A percentile compares a stretch with the other conserved stretches of the same genome.
Evolutionary conservation across 2,113 vertebrate species (phyloP).

Genomic region (Puntigrus tetrazona): DNA sequence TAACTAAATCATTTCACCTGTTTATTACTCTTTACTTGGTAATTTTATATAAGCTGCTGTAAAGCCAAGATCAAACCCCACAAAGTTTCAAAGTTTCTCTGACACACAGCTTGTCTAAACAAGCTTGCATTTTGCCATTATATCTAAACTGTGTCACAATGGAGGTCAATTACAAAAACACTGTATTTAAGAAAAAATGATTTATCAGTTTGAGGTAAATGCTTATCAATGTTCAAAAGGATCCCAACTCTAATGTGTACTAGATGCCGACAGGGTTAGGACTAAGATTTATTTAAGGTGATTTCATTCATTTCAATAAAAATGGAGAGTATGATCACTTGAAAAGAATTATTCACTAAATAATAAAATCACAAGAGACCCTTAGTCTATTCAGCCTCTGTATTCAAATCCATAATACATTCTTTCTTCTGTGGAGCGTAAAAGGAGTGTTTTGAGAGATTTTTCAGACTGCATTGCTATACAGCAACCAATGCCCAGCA

Average conservation of each 20-base stretch:
- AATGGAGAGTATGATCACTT: neutral
- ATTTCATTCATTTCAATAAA: neutral
- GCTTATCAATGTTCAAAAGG: neutral
- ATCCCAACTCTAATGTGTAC: neutral
- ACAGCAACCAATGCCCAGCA: neutral
- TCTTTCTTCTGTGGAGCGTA: neutral
- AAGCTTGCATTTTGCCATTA: no score
- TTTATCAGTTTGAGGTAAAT: no score
- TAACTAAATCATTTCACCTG: no score
- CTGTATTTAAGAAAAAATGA: no score
- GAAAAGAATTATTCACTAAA: neutral
- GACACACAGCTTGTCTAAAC: no score
- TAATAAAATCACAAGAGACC: neutral
- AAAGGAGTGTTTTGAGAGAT: neutral
- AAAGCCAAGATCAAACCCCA: no score
- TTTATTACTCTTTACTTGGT: no score
- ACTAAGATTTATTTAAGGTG: neutral
- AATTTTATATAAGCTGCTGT: no score
- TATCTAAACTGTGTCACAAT: no score
- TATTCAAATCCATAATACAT: neutral
- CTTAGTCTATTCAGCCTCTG: neutral
- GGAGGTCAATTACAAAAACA: no score
- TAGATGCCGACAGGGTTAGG: neutral
- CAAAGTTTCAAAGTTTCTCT: no score
- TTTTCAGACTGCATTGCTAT: neutral